phyloP scores from a whole-genome alignment of 2,888 invertebrate species.

The Philopedon plagiatum region DNA sequence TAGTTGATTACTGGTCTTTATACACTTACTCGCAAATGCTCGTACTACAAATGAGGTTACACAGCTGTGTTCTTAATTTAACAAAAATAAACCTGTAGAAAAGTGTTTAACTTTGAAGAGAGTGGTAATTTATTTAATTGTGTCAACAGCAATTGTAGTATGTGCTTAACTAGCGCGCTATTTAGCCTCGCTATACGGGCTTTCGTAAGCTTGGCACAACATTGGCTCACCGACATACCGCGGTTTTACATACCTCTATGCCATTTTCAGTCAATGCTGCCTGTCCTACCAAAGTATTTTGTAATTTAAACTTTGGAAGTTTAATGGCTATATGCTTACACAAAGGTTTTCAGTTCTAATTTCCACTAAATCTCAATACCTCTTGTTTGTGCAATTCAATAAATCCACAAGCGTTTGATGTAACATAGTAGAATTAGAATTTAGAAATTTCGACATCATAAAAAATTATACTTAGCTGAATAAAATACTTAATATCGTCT shows the following conservation, averaged over 20 bases:
- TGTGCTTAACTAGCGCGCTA: slow-evolving; percentile 1
- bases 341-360: neutral
- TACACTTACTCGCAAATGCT: neutral
- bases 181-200: slow-evolving; percentile 2
- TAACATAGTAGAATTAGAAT: no score
- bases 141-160: slow-evolving; percentile 13
- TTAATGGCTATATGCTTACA: neutral
- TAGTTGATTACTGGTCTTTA: slow-evolving; percentile 12
- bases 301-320: neutral
- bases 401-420: no score
- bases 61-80: neutral
- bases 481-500: neutral
- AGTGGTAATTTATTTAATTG: neutral
- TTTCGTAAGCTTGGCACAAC: slow-evolving; percentile 19
- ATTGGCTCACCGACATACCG: slow-evolving; percentile 28
- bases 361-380: neutral
- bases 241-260: slow-evolving; percentile 11
- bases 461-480: no score
- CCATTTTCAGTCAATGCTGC: slow-evolving; percentile 13
- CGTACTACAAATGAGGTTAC: slow-evolving; percentile 12
- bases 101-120: neutral
- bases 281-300: neutral
- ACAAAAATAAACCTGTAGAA: neutral
- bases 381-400: no score
- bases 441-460: no score